Percentiles rank a stretch among this genome's conserved stretches.
phyloP scores from a whole-genome alignment of 2,888 invertebrate genomes.

The Prosopocoilus inquinatus region DNA sequence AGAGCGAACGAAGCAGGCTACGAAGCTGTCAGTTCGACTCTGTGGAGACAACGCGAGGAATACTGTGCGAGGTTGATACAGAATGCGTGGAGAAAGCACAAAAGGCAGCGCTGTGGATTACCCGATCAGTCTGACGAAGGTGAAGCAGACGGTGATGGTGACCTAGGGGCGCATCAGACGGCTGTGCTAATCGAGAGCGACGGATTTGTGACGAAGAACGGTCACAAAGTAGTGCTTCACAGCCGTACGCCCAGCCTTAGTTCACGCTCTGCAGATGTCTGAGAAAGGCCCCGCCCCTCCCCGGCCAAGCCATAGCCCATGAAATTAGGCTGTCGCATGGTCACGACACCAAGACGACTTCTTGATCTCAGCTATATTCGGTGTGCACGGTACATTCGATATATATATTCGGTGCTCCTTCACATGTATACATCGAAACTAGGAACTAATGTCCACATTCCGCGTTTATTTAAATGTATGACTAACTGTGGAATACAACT shows the following conservation, averaged over 20 bases:
- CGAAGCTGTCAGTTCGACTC: constrained; percentile 90
- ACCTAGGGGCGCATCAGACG: constrained; percentile 61
- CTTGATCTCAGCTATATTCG: constrained; percentile 27
- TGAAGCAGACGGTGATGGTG: constrained; percentile 40
- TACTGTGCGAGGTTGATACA: constrained; percentile 95
- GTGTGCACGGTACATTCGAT: not conserved
- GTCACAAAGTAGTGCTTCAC: constrained; percentile 87
- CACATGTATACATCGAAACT: constrained; percentile 33
- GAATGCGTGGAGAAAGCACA: constrained; percentile 90
- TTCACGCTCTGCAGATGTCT: constrained; percentile 82
- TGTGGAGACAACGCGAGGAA: constrained; percentile 95
- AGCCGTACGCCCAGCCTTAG: constrained; percentile 83
- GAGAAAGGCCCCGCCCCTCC: constrained; percentile 74
- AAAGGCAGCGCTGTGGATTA: constrained; percentile 63
- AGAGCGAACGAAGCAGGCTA: constrained; percentile 86
- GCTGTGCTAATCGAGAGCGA: constrained; percentile 84
- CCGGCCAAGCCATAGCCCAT: constrained; percentile 50
- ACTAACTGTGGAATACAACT: constrained; percentile 31
- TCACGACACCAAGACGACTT: constrained; percentile 20
- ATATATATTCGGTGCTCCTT: constrained; percentile 1
- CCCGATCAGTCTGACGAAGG: constrained; percentile 54
- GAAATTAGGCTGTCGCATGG: constrained; percentile 16
- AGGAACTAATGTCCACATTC: constrained; percentile 22
- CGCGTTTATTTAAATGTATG: constrained; percentile 17
- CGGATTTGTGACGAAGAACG: constrained; percentile 80